These are phyloP conservation scores for Gasterosteus aculeatus DNA, from an alignment of 2,113 vertebrate species.

Conservation along the genomic window DNA sequence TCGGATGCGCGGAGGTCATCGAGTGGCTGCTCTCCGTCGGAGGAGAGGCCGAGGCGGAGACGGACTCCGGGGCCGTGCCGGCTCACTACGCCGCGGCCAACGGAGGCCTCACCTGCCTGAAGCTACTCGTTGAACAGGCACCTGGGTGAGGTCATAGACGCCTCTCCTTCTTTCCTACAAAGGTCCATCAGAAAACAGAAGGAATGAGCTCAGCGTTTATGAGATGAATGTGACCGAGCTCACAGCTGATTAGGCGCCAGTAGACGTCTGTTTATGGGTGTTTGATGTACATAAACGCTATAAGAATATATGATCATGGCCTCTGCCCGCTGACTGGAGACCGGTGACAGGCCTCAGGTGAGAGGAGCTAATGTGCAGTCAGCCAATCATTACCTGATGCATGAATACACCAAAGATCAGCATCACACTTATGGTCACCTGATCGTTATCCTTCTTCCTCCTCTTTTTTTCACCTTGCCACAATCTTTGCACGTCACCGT, in stretches of 20 bases:
- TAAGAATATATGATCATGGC: neutral
- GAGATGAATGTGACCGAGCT: neutral
- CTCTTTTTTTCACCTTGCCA: neutral
- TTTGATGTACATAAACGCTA: neutral
- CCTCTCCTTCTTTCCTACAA: neutral
- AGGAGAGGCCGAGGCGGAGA: slow-evolving; percentile 74
- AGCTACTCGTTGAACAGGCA: slow-evolving; percentile 79
- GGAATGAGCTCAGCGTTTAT: too few species aligned
- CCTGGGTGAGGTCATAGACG: slow-evolving; percentile 72
- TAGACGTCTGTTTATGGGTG: neutral
- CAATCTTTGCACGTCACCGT: neutral
- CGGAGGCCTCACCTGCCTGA: slow-evolving; percentile 85
- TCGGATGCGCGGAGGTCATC: slow-evolving; percentile 76
- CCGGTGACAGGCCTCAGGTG: neutral
- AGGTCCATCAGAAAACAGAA: neutral
- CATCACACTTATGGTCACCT: neutral
- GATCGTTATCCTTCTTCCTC: neutral
- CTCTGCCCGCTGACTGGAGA: neutral
- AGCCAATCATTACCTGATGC: neutral
- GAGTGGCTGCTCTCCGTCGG: slow-evolving; percentile 81
- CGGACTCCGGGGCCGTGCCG: slow-evolving; percentile 83
- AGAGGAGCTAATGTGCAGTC: neutral
- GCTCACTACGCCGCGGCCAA: slow-evolving; percentile 87
- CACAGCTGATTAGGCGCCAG: neutral
- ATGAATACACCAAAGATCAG: neutral